Evolutionary conservation across 2,888 invertebrate genomes (phyloP).

Genomic region (Colletes collaris): DNA sequence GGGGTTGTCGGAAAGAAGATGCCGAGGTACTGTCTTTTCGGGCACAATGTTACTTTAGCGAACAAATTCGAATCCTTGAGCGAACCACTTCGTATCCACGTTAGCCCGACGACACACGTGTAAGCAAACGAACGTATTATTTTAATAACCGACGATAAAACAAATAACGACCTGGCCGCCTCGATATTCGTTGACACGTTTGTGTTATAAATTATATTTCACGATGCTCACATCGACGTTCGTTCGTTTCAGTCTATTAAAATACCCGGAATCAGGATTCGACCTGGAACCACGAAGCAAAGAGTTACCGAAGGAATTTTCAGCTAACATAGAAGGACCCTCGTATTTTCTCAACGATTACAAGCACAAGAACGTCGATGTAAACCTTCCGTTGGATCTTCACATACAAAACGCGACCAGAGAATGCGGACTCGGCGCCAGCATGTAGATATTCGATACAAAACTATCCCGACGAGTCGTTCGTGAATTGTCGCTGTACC

Average conservation of each 20-base stretch:
- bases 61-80: constrained; percentile 98
- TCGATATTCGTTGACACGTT: neutral
- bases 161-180: too few species aligned
- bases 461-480: constrained; percentile 44
- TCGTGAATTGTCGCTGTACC: constrained; percentile 59
- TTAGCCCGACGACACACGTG: constrained; percentile 96
- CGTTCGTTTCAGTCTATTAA: constrained; percentile 87
- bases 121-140: constrained; percentile 84
- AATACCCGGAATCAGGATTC: constrained; percentile 89
- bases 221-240: neutral
- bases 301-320: constrained; percentile 93
- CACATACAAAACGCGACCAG: constrained; percentile 88
- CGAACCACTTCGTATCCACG: constrained; percentile 94
- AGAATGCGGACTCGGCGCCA: constrained; percentile 86
- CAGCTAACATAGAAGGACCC: constrained; percentile 90
- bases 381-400: constrained; percentile 85
- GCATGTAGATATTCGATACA: constrained; percentile 73
- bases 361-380: constrained; percentile 88
- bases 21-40: constrained; percentile 97
- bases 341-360: constrained; percentile 94
- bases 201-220: neutral
- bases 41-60: constrained; percentile 97
- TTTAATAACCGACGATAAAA: too few species aligned
- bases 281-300: constrained; percentile 90
- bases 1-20: constrained; percentile 97